Base-by-base conservation (phyloP, 64 coral and sea anemone genomes). In the Stichodactyla helianthus region DNA sequence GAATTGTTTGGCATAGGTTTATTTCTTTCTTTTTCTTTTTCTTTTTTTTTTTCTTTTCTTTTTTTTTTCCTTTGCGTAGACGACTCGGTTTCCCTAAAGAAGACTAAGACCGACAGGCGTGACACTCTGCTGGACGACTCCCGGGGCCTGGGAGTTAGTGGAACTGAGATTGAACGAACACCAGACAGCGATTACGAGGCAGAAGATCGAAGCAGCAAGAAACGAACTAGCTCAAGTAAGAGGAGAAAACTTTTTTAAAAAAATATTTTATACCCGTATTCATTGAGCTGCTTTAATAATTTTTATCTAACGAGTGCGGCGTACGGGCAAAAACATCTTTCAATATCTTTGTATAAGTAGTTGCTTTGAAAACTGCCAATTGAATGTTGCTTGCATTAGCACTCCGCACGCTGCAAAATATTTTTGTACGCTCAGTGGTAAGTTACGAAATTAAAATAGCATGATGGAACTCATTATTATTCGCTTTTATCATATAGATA, bases 131-230 rank as follows among this genome's bases (percentile, higher is more conserved):
- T 81, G 9, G 78, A 81, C 53, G 78, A 81, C 78, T 20, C 78
- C 17, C 78, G 78, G 12, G 25, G 15, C 78, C 78, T 81, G 78
- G 52, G 78, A 3, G 6, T 23, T 54, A 81, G 78, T 14, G 78
- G 78, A 53, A 81, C 50, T 81, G 78, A 81, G 13, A 52, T 81
- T 81, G 78, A 81, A 52, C 78, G 78, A 81, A 54, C 52, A 18
- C 8, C 78, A 19, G 78, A 81, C 20, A 81, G 78, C 20, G 78
- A 81, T 2, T 10, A 81, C 20, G 78, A 81, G 52, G 68, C 25
- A 10, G 26, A 35, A 31, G 68, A 31, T 10, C 25, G 68, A 74
- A 74, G 25, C 68, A 74, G 27, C 0, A 74, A 31, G 68, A 74
- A 31, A 14, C 68, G 68, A 74, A 0, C n/a, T 27, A 31, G 3